Percentiles rank a stretch among this genome's conserved stretches.
Conservation (phyloP, 2,113 vertebrate genomes). For the Crotalus viridis region DNA sequence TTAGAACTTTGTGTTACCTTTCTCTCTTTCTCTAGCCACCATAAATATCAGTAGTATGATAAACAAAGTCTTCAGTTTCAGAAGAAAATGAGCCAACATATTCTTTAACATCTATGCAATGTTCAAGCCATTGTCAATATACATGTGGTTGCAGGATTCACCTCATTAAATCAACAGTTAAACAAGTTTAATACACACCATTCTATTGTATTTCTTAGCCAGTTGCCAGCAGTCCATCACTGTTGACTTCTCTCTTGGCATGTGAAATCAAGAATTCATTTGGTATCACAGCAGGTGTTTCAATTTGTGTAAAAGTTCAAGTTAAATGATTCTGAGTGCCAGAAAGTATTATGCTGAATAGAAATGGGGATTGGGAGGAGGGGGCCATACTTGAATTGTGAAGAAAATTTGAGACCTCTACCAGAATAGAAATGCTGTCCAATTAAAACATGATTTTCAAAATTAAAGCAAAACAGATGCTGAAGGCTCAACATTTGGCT, state of each 20-base stretch:
- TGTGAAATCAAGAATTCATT: constrained; percentile 63
- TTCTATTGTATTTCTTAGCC: constrained; percentile 44
- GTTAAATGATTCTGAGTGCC: constrained; percentile 55
- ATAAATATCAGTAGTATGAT: constrained; percentile 56
- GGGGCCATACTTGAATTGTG: constrained; percentile 37
- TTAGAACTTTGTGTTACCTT: constrained; percentile 43
- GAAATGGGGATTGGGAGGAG: constrained; percentile 10
- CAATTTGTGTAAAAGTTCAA: constrained; percentile 51
- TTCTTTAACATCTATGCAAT: constrained; percentile 48
- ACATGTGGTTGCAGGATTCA: constrained; percentile 64
- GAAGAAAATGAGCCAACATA: constrained; percentile 43
- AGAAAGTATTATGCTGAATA: constrained; percentile 34
- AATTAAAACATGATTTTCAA: constrained; percentile 30
- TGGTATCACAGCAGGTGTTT: constrained; percentile 66
- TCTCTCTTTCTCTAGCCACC: constrained; percentile 41
- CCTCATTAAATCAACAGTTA: constrained; percentile 60
- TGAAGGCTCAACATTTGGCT: constrained; percentile 5
- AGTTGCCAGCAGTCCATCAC: constrained; percentile 55
- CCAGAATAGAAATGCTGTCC: constrained; percentile 3
- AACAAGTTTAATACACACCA: constrained; percentile 63
- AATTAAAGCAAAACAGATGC: constrained; percentile 37
- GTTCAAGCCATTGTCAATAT: constrained; percentile 57
- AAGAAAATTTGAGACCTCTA: constrained; percentile 31
- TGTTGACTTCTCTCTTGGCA: constrained; percentile 46
- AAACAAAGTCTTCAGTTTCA: constrained; percentile 43